A percentile compares a stretch with the other conserved stretches of the same genome.
Conservation (phyloP, 2,888 invertebrate species). For the Trisateles emortualis region DNA sequence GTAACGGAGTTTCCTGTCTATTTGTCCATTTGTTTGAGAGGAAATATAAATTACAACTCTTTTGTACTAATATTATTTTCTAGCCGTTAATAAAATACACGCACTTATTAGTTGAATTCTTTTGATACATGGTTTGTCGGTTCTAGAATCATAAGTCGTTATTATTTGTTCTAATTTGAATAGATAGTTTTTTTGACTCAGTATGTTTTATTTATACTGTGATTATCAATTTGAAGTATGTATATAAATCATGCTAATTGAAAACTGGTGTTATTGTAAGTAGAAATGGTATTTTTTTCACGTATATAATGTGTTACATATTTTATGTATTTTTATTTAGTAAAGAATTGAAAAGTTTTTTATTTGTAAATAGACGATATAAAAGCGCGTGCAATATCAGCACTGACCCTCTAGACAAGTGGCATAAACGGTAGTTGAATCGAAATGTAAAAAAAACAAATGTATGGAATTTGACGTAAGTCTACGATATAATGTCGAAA, state of each 20-base stretch:
- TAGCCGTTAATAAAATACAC: background rate
- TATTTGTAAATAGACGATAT: too few species aligned
- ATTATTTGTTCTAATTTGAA: background rate
- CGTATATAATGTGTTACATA: too few species aligned
- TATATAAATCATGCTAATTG: slow-evolving; percentile 9
- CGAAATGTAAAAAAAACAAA: too few species aligned
- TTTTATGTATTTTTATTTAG: too few species aligned
- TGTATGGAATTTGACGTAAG: too few species aligned
- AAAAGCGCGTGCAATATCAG: too few species aligned
- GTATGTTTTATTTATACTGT: background rate
- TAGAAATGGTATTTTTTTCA: too few species aligned
- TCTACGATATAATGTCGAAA: too few species aligned
- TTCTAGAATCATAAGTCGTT: background rate
- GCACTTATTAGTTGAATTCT: background rate
- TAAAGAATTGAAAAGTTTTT: too few species aligned
- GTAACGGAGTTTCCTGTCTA: slow-evolving; percentile 51
- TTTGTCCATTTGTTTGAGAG: slow-evolving; percentile 35
- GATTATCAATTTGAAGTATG: background rate
- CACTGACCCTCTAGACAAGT: too few species aligned
- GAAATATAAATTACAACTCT: slow-evolving; percentile 36
- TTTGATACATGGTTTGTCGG: background rate
- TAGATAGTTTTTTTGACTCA: slow-evolving; percentile 1
- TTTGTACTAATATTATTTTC: slow-evolving; percentile 3
- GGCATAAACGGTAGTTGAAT: too few species aligned
- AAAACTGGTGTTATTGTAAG: background rate